Conservation (phyloP, 2,113 vertebrate species). For the Maylandia zebra region DNA sequence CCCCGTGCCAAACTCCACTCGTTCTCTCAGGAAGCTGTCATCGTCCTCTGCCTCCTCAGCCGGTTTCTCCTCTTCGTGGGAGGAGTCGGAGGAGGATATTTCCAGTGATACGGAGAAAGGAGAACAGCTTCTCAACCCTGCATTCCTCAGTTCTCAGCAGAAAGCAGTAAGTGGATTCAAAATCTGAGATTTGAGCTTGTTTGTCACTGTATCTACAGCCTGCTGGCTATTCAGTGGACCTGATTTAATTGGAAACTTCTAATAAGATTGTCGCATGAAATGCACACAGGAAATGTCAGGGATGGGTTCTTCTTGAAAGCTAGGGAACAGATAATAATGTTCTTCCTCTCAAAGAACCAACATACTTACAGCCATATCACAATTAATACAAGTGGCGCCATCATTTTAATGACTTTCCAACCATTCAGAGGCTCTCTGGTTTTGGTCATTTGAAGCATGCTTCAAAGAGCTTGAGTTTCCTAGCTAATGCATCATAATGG, state of each 20-base stretch:
- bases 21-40: slow-evolving; percentile 83
- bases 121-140: slow-evolving; percentile 74
- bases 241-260: neutral
- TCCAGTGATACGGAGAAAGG: slow-evolving; percentile 91
- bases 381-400: neutral
- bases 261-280: neutral
- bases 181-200: neutral
- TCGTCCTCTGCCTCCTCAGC: slow-evolving; percentile 95
- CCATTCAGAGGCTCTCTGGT: neutral
- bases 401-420: neutral
- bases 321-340: neutral
- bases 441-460: neutral
- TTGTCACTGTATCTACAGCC: neutral
- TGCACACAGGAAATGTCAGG: neutral
- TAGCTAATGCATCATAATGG: neutral
- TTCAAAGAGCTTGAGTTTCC: neutral
- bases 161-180: slow-evolving; percentile 82
- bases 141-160: slow-evolving; percentile 83
- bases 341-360: neutral
- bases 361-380: neutral
- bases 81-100: slow-evolving; percentile 95
- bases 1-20: slow-evolving; percentile 29
- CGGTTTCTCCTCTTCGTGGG: slow-evolving; percentile 95
- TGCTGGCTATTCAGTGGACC: neutral
- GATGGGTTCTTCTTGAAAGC: neutral